Evolutionary conservation across 1,140 invertebrate species (phyloP), one percentile per base, ranked within the genome.

Genomic region (Drosophila sp.): DNA sequence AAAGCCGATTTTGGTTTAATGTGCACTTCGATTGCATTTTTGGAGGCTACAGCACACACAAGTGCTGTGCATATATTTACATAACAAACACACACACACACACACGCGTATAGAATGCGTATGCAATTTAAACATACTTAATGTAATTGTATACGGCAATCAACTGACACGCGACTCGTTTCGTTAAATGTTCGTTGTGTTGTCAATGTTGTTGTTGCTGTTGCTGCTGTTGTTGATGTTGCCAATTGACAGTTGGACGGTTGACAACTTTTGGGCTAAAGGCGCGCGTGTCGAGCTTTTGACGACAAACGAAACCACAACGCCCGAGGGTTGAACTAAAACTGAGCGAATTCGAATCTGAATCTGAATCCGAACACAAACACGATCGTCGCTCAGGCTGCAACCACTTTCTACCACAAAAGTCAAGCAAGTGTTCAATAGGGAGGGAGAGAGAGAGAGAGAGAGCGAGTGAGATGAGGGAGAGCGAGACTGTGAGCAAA

Each of bases 251-350:
- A 36, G 50, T 82, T 67, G 61, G 46, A 80, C 43, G 69, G 83
- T 81, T 87, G 83, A 82, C 82, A 86, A 87, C 78, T 89, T 79
- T 89, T 83, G 76, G 83, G 76, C 83, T 61, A 29, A 67, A 64
- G 56, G 40, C 51, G 43, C 41, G 63, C 63, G 64, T 53, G 32
- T 9, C 58, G 56, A 25, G 46, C 40, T 43, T 11, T 25, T 34
- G 11, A 32, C 43, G 43, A 54, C 59, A 25, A 40, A 53, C 16
- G 16, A 53, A 64, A 87, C 83, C 83, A 58, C 83, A 78, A 64
- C 65, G 80, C 84, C 72, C 84, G 83, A 87, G 83, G 84, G 83
- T 87, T 87, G 72, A 79, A 89, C 63, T 71, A 57, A 80, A 56
- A 87, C 83, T 87, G 83, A 83, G 80, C 64, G n/a, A n/a, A n/a